These are phyloP conservation scores for Vollenhovia emeryi DNA, from an alignment of 1,140 invertebrate genomes.

Conservation along the genomic window DNA sequence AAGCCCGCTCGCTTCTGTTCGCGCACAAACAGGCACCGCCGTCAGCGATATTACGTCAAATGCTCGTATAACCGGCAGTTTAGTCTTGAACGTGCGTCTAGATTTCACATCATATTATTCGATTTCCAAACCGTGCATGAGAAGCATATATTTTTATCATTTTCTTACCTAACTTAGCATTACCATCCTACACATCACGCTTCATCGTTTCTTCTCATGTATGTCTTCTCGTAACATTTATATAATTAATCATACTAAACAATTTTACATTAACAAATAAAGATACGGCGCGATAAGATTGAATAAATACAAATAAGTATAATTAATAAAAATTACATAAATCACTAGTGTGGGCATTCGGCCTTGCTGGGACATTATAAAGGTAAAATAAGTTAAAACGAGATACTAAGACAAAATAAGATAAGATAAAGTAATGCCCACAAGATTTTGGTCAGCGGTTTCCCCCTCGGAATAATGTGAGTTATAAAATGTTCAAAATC, in stretches of 20 bases:
- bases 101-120: slow-evolving; percentile 48
- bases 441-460: no score
- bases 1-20: slow-evolving; percentile 52
- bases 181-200: background rate
- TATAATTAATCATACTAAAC: background rate
- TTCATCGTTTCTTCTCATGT: background rate
- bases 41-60: slow-evolving; percentile 59
- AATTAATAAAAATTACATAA: no score
- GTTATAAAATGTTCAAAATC: no score
- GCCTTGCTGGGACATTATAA: no score
- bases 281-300: no score
- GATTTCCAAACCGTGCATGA: slow-evolving; percentile 32
- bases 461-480: no score
- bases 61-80: slow-evolving; percentile 35
- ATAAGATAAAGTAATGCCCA: no score
- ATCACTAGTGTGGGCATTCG: no score
- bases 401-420: no score
- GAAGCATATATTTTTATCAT: slow-evolving; percentile 10
- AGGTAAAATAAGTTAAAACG: no score
- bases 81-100: slow-evolving; percentile 26
- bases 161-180: background rate
- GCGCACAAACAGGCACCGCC: slow-evolving; percentile 41
- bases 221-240: background rate
- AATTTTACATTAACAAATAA: background rate
- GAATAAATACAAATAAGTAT: no score